These are phyloP conservation scores for Microcebus jonahi DNA, from an alignment of 2,113 vertebrate species.

Conservation along the genomic window DNA sequence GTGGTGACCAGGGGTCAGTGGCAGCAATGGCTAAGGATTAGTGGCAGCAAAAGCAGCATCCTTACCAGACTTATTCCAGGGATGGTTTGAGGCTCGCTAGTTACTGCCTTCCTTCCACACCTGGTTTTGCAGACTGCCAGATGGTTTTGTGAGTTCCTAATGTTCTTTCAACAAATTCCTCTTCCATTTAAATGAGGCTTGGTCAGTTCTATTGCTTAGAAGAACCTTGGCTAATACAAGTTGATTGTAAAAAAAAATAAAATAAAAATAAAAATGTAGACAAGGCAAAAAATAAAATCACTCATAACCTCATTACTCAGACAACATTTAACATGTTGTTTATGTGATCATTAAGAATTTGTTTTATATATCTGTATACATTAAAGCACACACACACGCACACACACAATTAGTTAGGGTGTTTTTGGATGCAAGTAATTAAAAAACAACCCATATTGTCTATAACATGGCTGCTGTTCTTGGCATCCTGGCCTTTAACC, in stretches of 20 bases:
- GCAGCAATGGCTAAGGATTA: background rate
- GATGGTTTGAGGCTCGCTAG: background rate
- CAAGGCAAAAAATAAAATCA: background rate
- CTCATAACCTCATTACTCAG: background rate
- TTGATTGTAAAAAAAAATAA: background rate
- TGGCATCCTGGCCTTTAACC: background rate
- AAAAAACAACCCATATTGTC: background rate
- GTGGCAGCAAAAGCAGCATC: background rate
- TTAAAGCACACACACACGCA: background rate
- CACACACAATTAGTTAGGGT: background rate
- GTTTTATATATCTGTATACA: background rate
- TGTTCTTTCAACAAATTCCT: background rate
- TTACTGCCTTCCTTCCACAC: background rate
- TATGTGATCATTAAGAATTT: constrained; percentile 16
- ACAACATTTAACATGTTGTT: background rate
- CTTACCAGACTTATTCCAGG: background rate
- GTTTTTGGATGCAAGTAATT: constrained; percentile 8
- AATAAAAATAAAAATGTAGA: background rate
- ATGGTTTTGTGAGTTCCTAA: background rate
- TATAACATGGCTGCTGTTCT: background rate
- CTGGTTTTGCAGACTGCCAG: background rate
- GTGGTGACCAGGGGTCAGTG: background rate
- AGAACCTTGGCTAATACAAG: background rate
- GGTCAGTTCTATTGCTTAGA: constrained; percentile 5
- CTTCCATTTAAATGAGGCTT: constrained; percentile 6